Percentiles rank a stretch among this genome's conserved stretches.
phyloP scores from a whole-genome alignment of 2,888 invertebrate species.

The Peribatodes rhomboidaria region DNA sequence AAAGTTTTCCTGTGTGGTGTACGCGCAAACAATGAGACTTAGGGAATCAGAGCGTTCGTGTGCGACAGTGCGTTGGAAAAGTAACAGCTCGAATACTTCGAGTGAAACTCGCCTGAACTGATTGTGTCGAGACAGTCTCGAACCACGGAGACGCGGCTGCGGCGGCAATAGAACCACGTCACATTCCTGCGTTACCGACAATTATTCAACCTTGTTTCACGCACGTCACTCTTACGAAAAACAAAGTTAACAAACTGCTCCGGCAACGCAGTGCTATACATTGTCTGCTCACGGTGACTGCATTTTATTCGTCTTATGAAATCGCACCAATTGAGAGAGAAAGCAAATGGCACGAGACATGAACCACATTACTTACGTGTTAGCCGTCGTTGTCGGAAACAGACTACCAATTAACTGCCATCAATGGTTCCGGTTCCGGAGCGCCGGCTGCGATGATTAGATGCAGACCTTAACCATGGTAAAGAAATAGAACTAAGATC shows the following conservation, averaged over 20 bases:
- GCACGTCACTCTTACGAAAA: slow-evolving; percentile 53
- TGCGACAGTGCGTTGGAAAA: slow-evolving; percentile 85
- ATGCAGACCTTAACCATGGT: neutral
- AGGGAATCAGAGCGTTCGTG: slow-evolving; percentile 85
- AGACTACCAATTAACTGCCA: neutral
- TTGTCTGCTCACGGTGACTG: slow-evolving; percentile 45
- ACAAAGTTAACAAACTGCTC: slow-evolving; percentile 34
- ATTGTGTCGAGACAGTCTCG: slow-evolving; percentile 65
- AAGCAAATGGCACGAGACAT: slow-evolving; percentile 29
- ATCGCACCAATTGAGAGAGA: slow-evolving; percentile 31
- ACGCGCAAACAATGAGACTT: slow-evolving; percentile 76
- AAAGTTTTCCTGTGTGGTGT: slow-evolving; percentile 71
- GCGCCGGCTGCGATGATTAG: neutral
- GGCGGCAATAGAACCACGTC: slow-evolving; percentile 59
- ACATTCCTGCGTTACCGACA: slow-evolving; percentile 72
- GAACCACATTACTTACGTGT: slow-evolving; percentile 25
- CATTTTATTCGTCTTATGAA: slow-evolving; percentile 39
- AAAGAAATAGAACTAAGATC: neutral
- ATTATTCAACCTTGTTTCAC: slow-evolving; percentile 66
- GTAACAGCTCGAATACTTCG: slow-evolving; percentile 85
- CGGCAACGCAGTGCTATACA: slow-evolving; percentile 28
- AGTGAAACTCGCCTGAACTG: slow-evolving; percentile 84
- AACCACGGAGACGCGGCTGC: slow-evolving; percentile 26
- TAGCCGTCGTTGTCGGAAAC: slow-evolving; percentile 8
- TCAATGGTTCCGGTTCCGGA: slow-evolving; percentile 16